Percentiles rank a stretch among this genome's conserved stretches.
These are phyloP conservation scores for Adineta ricciae DNA, from an alignment of 2,888 invertebrate genomes.

Conservation along the genomic window DNA sequence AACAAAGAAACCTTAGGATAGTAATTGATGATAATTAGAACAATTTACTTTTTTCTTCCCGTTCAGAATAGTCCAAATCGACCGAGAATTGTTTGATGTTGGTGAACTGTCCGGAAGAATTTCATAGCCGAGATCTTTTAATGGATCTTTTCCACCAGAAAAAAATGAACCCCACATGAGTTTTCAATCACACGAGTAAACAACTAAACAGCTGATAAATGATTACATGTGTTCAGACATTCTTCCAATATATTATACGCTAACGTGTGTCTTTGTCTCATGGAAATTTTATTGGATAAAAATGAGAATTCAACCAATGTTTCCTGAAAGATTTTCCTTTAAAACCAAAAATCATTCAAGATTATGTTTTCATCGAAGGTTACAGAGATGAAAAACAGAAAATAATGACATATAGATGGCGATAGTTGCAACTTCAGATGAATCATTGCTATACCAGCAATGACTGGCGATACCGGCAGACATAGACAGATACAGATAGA, in stretches of 20 bases:
- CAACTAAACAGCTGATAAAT: not conserved
- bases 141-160: slow-evolving; percentile 11
- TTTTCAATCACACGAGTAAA: not conserved
- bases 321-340: too few species aligned
- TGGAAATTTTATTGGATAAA: not conserved
- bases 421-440: not conserved
- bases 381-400: not conserved
- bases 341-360: not conserved
- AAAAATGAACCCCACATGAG: slow-evolving; percentile 12
- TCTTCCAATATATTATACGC: not conserved
- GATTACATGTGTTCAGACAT: not conserved
- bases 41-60: slow-evolving; percentile 7
- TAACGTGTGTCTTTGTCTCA: not conserved
- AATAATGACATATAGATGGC: not conserved
- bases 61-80: not conserved
- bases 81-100: not conserved
- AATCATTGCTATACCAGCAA: too few species aligned
- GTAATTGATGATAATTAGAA: not conserved
- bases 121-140: slow-evolving; percentile 3
- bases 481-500: too few species aligned
- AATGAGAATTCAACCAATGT: not conserved
- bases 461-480: too few species aligned
- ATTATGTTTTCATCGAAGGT: not conserved
- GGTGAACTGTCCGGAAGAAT: not conserved
- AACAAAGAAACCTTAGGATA: not conserved